Evolutionary conservation across 2,797 vertebrate genomes (phyloP).

Genomic region (Bradypus variegatus): DNA sequence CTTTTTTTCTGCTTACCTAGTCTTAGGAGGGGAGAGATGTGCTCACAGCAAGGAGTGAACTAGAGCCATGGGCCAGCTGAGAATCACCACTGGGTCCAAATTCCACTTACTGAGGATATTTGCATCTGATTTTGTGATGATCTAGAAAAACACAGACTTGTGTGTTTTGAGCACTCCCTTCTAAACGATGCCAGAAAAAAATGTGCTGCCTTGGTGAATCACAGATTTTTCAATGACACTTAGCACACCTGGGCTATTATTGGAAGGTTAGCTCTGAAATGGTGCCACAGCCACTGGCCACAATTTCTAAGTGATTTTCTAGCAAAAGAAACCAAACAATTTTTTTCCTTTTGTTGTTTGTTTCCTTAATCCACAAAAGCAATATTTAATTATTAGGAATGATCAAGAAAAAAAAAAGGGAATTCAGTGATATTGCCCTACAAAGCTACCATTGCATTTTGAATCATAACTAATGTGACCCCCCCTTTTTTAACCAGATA

Average conservation of each 20-base stretch:
- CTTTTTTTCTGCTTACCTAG: slow-evolving; percentile 13
- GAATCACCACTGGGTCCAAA: background rate
- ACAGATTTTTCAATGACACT: background rate
- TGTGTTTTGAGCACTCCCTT: background rate
- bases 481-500: background rate
- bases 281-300: background rate
- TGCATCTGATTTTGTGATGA: slow-evolving; percentile 4
- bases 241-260: slow-evolving; percentile 17
- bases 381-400: background rate
- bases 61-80: background rate
- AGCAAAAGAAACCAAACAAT: background rate
- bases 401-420: slow-evolving; percentile 16
- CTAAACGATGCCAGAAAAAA: background rate
- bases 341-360: slow-evolving; percentile 6
- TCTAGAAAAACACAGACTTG: background rate
- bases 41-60: slow-evolving; percentile 15
- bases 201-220: background rate
- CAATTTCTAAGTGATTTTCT: slow-evolving; percentile 9
- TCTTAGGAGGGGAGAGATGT: background rate
- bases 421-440: background rate
- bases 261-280: background rate
- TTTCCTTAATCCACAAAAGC: slow-evolving; percentile 6
- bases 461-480: background rate
- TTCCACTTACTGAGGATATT: background rate
- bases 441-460: background rate